Percentiles rank a stretch among this genome's conserved stretches.
phyloP scores from a whole-genome alignment of 1,140 invertebrate species.

The Meloidogyne floridensis region DNA sequence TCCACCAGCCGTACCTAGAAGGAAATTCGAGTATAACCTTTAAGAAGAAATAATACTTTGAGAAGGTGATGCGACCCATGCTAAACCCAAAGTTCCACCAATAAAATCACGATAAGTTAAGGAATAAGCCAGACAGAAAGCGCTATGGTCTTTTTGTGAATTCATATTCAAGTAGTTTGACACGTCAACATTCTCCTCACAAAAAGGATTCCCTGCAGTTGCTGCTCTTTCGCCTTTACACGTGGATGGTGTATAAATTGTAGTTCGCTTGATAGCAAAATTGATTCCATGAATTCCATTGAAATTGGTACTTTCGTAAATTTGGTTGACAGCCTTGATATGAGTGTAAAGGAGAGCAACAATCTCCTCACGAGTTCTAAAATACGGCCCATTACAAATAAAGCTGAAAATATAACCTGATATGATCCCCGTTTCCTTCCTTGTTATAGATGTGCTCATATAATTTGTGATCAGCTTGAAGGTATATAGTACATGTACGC shows the following conservation, averaged over 20 bases:
- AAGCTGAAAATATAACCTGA: constrained; percentile 43
- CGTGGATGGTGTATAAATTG: constrained; percentile 70
- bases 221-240: constrained; percentile 55
- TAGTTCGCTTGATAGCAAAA: constrained; percentile 95
- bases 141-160: constrained; percentile 91
- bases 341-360: constrained; percentile 94
- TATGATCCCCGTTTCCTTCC: constrained; percentile 61
- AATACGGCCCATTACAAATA: constrained; percentile 4
- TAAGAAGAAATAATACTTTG: constrained; percentile 47
- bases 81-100: constrained; percentile 90
- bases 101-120: constrained; percentile 98
- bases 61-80: constrained; percentile 91
- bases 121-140: constrained; percentile 96
- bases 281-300: constrained; percentile 90
- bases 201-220: constrained; percentile 80
- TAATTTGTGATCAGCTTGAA: constrained; percentile 94
- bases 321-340: constrained; percentile 95
- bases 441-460: constrained; percentile 80
- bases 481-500: constrained; percentile 86
- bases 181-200: constrained; percentile 95
- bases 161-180: constrained; percentile 98
- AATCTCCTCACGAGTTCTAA: constrained; percentile 86
- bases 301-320: constrained; percentile 92
- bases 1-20: constrained; percentile 85
- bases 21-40: background rate